Evolutionary conservation across 2,888 invertebrate species (phyloP).

Genomic region (Cremastinae sp.): DNA sequence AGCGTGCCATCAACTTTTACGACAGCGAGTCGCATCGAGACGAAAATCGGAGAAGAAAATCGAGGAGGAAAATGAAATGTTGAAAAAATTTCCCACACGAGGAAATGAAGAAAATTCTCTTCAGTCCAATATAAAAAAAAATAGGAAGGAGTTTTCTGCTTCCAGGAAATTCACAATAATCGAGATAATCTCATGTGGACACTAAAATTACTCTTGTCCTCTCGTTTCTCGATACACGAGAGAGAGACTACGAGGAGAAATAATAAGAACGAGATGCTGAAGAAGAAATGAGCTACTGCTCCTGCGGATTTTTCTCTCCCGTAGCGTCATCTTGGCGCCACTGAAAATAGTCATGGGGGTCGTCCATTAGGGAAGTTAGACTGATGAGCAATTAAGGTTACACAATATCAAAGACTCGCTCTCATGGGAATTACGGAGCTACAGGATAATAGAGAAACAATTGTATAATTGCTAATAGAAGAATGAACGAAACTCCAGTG

Average conservation of each 20-base stretch:
- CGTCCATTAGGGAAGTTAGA: conserved; percentile 68
- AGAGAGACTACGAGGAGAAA: background rate
- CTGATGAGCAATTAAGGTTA: conserved; percentile 73
- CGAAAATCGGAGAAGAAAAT: background rate
- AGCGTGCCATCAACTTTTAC: background rate
- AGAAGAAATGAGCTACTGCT: conserved; percentile 41
- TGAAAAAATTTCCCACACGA: no score
- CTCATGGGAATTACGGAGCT: conserved; percentile 21
- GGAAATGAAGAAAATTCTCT: no score
- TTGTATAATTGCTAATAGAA: conserved; percentile 66
- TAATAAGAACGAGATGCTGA: conserved; percentile 9
- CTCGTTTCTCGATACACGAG: conserved; percentile 4
- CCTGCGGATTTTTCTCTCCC: conserved; percentile 23
- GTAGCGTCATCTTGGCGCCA: conserved; percentile 64
- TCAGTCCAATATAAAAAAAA: no score
- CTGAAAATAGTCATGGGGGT: conserved; percentile 67
- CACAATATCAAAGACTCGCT: conserved; percentile 67
- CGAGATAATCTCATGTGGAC: conserved; percentile 26
- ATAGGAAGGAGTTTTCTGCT: no score
- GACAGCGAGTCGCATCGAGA: background rate
- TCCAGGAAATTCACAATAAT: conserved; percentile 39
- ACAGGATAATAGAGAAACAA: conserved; percentile 15
- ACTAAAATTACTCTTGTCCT: conserved; percentile 40
- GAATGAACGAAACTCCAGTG: conserved; percentile 64
- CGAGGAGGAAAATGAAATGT: no score